Evolutionary conservation across 2,888 invertebrate genomes (phyloP).

Genomic region (Macropis europaea): DNA sequence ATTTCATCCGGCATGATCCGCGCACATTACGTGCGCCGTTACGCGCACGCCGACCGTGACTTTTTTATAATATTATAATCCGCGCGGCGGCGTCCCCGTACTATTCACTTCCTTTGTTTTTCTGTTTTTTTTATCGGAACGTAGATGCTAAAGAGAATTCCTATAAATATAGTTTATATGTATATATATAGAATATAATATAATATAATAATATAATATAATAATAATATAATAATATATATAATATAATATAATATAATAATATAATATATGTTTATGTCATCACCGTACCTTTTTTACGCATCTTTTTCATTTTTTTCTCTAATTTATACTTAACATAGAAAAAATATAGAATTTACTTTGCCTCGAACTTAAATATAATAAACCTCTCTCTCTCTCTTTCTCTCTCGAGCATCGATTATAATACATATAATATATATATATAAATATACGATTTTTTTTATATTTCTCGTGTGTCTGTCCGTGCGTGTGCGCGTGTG

Average conservation of each 20-base stretch:
- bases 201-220: conserved; percentile 41
- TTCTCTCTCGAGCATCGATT: conserved; percentile 63
- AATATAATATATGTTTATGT: conserved; percentile 60
- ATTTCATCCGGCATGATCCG: conserved; percentile 68
- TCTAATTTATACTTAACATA: conserved; percentile 77
- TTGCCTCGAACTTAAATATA: conserved; percentile 78
- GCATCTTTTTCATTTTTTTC: conserved; percentile 60
- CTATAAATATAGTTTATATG: conserved; percentile 74
- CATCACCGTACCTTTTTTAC: conserved; percentile 63
- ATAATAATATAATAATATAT: conserved; percentile 50
- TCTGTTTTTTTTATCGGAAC: no score
- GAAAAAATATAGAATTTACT: conserved; percentile 79
- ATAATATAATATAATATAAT: conserved; percentile 58
- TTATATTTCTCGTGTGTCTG: conserved; percentile 16
- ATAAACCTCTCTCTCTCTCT: conserved; percentile 70
- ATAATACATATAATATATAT: conserved; percentile 58
- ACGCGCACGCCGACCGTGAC: conserved; percentile 46
- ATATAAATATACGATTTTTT: conserved; percentile 45
- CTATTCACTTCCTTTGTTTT: no score
- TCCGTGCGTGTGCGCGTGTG: conserved; percentile 14
- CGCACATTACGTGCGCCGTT: conserved; percentile 66
- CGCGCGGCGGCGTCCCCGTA: conserved; percentile 49
- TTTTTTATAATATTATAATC: conserved; percentile 13
- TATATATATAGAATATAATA: conserved; percentile 59
- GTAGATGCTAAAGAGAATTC: conserved; percentile 76